These are phyloP conservation scores for Anticlea derivata DNA, from an alignment of 2,888 invertebrate species.

Conservation along the genomic window DNA sequence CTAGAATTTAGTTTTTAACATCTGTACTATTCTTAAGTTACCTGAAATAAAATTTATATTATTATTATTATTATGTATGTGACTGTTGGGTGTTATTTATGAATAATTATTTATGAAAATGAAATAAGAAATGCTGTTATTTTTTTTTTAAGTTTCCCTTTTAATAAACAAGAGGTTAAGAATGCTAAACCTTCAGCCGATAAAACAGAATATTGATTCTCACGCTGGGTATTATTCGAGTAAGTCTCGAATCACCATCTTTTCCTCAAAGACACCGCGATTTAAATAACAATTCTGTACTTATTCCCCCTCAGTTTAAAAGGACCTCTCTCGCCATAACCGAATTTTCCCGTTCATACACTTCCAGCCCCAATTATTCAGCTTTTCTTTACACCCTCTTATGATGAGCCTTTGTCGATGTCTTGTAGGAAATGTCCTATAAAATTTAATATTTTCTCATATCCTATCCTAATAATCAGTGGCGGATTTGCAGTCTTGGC, in stretches of 20 bases:
- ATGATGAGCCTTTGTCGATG: not conserved
- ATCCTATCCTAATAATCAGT: no score
- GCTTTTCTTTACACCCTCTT: conserved; percentile 19
- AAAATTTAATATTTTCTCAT: no score
- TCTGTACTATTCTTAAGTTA: no score
- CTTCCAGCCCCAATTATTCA: conserved; percentile 19
- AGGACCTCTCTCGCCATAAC: conserved; percentile 29
- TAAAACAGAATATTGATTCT: conserved; percentile 17
- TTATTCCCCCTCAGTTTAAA: conserved; percentile 29
- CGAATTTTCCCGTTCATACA: conserved; percentile 27
- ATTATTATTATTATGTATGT: no score
- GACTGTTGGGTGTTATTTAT: no score
- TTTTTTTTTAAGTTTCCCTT: no score
- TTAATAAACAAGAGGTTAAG: not conserved
- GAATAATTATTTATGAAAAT: no score
- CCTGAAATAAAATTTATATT: no score
- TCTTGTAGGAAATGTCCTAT: not conserved
- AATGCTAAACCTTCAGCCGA: not conserved
- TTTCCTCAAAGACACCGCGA: conserved; percentile 28
- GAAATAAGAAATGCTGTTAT: no score
- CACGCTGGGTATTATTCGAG: conserved; percentile 3
- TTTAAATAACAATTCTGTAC: conserved; percentile 29
- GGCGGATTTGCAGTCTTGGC: no score
- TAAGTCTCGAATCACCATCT: conserved; percentile 14
- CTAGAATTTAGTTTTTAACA: no score